Base-by-base conservation (phyloP, 2,888 invertebrate genomes). In the Papilio gigon region DNA sequence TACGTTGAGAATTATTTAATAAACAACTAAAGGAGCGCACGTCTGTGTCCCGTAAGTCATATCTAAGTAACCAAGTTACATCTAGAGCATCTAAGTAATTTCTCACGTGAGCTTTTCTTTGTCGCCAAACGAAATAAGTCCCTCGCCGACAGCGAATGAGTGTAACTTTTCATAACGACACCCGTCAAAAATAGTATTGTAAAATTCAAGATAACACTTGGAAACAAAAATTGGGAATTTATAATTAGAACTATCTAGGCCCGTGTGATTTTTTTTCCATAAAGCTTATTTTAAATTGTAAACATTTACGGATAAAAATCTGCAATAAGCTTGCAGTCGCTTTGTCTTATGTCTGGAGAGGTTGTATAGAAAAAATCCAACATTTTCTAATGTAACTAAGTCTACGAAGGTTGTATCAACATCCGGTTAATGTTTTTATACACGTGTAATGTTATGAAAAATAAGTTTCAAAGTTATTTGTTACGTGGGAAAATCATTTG, bases 11-110 rank as follows among this genome's bases (percentile, higher is more conserved):
- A 3, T 22, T 44, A 44, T 44, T 20, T 44, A 25, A 47, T 25
- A 25, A 47, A 47, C 22, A 47, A 47, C 44, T 47, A 47, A 47
- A 47, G 25, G 47, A 47, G 25, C 50, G 17, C 50, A 50, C 50
- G 50, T 50, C 50, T 25, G 50, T 50, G 14, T 50, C 14, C 50
- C 50, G 25, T 50, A 50, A 50, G 50, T 50, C 25, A 25, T 25
- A 33, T n/a, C n/a, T n/a, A n/a, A n/a, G n/a, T n/a, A 33, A 8
- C 8, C 8, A 33, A 33, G 33, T 33, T 33, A 33, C 8, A 47
- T 47, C 50, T 25, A 25, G 25, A 50, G 25, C 17, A 50, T 17
- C 25, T 50, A 25, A 25, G 50, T 50, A 50, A 50, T 50, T 22
- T 50, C 50, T 50, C 50, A 50, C 50, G 22, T 22, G 25, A 25